These are phyloP conservation scores for Sebastiscus tertius DNA, from an alignment of 2,797 vertebrate species.

Conservation along the genomic window DNA sequence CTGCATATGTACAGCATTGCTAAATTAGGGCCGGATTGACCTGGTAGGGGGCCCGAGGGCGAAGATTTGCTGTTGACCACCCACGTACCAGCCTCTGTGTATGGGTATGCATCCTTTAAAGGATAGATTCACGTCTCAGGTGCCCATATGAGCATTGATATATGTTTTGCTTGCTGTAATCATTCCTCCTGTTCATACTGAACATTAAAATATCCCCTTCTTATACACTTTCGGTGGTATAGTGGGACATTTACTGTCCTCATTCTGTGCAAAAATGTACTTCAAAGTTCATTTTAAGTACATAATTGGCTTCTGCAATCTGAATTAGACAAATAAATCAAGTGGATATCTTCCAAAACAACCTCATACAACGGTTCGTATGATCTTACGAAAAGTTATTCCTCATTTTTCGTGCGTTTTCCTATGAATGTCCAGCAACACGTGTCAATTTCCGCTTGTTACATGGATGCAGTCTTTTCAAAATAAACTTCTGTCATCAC, in stretches of 20 bases:
- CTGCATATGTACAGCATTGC: conserved; percentile 2
- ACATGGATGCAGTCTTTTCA: too few species aligned
- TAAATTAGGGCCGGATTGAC: background rate
- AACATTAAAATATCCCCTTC: too few species aligned
- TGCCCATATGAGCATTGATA: too few species aligned
- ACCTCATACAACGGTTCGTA: too few species aligned
- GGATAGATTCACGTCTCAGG: fast-evolving
- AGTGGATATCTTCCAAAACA: background rate
- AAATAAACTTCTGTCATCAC: fast-evolving
- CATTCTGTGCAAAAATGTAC: background rate
- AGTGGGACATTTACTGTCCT: too few species aligned
- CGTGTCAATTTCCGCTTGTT: fast-evolving
- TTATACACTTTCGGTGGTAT: too few species aligned
- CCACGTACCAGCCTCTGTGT: background rate
- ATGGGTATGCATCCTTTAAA: background rate
- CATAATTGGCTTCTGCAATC: background rate
- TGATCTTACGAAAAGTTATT: too few species aligned
- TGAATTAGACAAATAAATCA: background rate
- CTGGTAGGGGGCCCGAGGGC: background rate
- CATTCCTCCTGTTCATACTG: fast-evolving
- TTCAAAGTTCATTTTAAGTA: background rate
- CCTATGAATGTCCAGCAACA: fast-evolving
- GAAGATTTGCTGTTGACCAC: background rate
- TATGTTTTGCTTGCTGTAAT: too few species aligned
- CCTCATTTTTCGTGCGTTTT: fast-evolving